These are phyloP conservation scores for Trypoxylus dichotomus DNA, from an alignment of 1,140 invertebrate species.

Conservation along the genomic window DNA sequence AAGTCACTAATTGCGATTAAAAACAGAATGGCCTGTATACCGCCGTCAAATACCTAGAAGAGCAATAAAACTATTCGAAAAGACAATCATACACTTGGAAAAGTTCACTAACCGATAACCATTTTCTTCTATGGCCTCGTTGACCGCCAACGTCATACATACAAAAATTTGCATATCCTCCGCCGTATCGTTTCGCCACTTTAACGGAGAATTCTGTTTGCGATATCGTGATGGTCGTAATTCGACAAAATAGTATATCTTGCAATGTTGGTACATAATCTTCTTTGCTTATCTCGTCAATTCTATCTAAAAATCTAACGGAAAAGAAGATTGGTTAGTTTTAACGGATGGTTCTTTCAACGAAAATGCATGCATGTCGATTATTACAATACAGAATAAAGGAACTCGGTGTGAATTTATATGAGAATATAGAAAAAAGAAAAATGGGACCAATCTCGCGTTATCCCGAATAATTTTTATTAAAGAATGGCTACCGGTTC, in stretches of 20 bases:
- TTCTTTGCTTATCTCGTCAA: conserved; percentile 60
- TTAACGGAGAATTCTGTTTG: conserved; percentile 73
- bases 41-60: conserved; percentile 74
- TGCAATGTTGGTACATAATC: conserved; percentile 68
- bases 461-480: conserved; percentile 92
- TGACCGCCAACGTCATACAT: conserved; percentile 84
- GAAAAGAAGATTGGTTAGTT: neutral
- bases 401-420: too few species aligned
- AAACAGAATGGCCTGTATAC: conserved; percentile 76
- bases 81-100: neutral
- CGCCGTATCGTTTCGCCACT: conserved; percentile 67
- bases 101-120: conserved; percentile 68
- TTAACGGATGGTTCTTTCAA: neutral
- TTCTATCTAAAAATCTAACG: conserved; percentile 67
- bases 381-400: conserved; percentile 64
- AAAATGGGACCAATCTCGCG: conserved; percentile 91
- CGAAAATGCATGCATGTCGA: neutral
- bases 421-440: too few species aligned
- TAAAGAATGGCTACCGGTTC: too few species aligned
- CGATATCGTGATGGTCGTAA: conserved; percentile 70
- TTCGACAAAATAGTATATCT: conserved; percentile 71
- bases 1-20: conserved; percentile 77
- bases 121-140: conserved; percentile 78
- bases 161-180: conserved; percentile 68
- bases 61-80: conserved; percentile 30